A percentile compares a stretch with the other conserved stretches of the same genome.
Conservation (phyloP, 2,113 vertebrate species). For the Atractosteus spatula region DNA sequence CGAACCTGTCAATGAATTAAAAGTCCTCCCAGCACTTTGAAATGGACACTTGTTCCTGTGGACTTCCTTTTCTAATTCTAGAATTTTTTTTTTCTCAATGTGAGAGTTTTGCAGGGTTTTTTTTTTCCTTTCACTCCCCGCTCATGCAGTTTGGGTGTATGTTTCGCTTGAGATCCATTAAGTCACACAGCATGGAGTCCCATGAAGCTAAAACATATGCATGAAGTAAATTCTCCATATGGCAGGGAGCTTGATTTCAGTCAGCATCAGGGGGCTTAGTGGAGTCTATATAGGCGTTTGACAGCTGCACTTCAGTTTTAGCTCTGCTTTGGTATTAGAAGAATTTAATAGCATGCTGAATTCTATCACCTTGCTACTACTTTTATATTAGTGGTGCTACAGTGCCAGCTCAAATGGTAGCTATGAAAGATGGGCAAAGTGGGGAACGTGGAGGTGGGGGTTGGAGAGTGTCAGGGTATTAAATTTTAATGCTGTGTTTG, state of each 20-base stretch:
- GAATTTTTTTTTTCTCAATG: neutral
- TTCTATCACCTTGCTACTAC: conserved; percentile 24
- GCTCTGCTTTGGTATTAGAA: conserved; percentile 25
- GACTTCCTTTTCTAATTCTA: neutral
- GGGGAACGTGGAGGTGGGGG: neutral
- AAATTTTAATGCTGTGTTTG: conserved; percentile 32
- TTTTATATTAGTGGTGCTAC: conserved; percentile 23
- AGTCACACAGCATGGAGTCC: conserved; percentile 2
- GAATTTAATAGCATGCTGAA: conserved; percentile 11
- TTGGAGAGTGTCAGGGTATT: neutral
- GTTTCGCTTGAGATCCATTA: conserved; percentile 14
- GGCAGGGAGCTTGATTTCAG: conserved; percentile 19
- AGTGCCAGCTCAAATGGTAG: conserved; percentile 1
- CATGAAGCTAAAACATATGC: conserved; percentile 16
- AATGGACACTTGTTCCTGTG: neutral
- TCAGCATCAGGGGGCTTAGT: neutral
- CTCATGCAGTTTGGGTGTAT: neutral
- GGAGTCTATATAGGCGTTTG: conserved; percentile 15
- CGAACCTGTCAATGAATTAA: neutral
- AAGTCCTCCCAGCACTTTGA: neutral
- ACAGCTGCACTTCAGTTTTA: conserved; percentile 37
- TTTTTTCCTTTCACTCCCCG: neutral
- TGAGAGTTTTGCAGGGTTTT: neutral
- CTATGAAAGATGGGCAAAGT: neutral
- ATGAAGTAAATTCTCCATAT: conserved; percentile 18